Base-by-base conservation (phyloP, 2,888 invertebrate genomes). In the Dioctria linearis region DNA sequence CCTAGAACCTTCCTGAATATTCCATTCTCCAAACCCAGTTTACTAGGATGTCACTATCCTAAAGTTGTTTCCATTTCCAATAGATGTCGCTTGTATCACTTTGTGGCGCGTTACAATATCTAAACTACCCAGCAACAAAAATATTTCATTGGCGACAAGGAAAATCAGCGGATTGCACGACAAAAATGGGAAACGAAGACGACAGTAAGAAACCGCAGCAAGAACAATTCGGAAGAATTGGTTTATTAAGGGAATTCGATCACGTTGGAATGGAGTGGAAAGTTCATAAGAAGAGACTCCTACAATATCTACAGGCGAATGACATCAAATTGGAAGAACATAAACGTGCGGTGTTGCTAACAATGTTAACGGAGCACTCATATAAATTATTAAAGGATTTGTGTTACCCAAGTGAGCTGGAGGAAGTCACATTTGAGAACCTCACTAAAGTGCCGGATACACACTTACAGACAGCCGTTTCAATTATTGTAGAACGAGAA, bases 271-370 rank as follows among this genome's bases (percentile, higher is more conserved):
- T 42, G 13, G 59, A 75, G 37, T 78, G 73, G 46, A 9, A 3
- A 6, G 73, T 80, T n/a, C 46, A 80, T 61, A 59, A 59, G 42
- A 59, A 71, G 61, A 54, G 76, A 63, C 40, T 73, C 42, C 54
- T 63, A 57, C 76, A 78, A 59, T 65, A 59, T 61, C 46, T 78
- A 9, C 42, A 11, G 25, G 73, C 54, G 9, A 76, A 76, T 61
- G 13, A 59, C 11, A 78, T 63, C 46, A 49, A 13, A 61, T 39
- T 49, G 40, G 76, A 61, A 39, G 54, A 61, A 40, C 49, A 65
- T 43, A 75, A 42, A 11, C 37, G 39, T 25, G 76, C 76, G 13
- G 42, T 57, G 13, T 2, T 76, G 13, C 5, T 76, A 11, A 63
- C 37, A 25, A 63, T 63, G 63, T 37, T 63, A 39, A 25, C 63